Evolutionary conservation across 2,113 vertebrate genomes (phyloP).

Genomic region (Tachycineta bicolor): DNA sequence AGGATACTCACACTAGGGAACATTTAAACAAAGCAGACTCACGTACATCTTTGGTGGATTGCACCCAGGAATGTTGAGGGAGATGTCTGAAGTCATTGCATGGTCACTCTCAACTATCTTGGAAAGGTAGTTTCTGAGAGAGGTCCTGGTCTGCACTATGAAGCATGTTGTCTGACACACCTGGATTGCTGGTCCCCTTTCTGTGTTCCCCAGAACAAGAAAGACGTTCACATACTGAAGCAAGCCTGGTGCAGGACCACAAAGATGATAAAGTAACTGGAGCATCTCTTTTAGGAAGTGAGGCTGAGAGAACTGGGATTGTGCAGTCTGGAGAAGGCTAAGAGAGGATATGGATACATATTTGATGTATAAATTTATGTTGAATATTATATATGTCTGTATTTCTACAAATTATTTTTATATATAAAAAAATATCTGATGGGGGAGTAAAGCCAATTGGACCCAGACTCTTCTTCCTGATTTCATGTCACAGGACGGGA

Average conservation of each 20-base stretch:
- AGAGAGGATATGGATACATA: background rate
- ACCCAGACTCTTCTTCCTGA: background rate
- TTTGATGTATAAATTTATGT: background rate
- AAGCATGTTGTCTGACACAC: background rate
- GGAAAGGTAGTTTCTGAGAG: background rate
- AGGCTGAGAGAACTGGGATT: background rate
- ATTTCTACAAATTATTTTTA: background rate
- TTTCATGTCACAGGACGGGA: background rate
- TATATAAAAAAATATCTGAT: background rate
- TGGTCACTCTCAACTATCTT: background rate
- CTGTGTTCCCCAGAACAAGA: background rate
- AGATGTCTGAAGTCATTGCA: background rate
- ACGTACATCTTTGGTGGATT: too few relatives aligned
- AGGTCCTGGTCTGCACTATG: background rate
- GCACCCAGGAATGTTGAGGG: background rate
- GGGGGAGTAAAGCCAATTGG: background rate
- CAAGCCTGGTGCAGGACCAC: background rate
- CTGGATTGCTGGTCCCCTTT: background rate
- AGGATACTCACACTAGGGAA: background rate
- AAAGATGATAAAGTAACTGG: background rate
- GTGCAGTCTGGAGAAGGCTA: background rate
- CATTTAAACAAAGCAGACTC: background rate
- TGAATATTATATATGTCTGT: background rate
- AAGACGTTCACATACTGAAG: fast-evolving
- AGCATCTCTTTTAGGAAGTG: background rate